Conservation (phyloP, 2,113 vertebrate genomes). For the Zeus faber region DNA sequence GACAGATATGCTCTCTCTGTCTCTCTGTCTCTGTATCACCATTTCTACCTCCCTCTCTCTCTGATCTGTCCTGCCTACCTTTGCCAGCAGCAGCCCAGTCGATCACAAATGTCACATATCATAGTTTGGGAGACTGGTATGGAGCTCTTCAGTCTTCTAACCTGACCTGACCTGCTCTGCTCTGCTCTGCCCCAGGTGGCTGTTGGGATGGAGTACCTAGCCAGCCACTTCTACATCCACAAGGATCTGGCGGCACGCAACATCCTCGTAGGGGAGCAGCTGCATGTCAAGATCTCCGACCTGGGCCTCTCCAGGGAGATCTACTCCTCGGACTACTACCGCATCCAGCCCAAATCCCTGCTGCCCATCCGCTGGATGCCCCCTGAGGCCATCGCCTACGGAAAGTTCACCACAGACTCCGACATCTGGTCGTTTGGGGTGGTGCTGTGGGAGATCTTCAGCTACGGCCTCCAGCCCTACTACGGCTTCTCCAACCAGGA, state of each 20-base stretch:
- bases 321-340: constrained; percentile 93
- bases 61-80: too few species aligned
- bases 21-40: too few species aligned
- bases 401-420: constrained; percentile 94
- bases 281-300: constrained; percentile 96
- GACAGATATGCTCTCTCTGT: too few species aligned
- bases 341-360: constrained; percentile 87
- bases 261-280: constrained; percentile 92
- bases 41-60: too few species aligned
- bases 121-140: too few species aligned
- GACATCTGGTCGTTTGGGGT: constrained; percentile 98
- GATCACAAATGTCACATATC: too few species aligned
- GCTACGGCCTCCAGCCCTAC: constrained; percentile 94
- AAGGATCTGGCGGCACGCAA: constrained; percentile 96
- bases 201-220: constrained; percentile 95
- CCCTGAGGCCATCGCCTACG: constrained; percentile 90
- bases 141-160: too few species aligned
- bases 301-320: constrained; percentile 94
- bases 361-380: constrained; percentile 98
- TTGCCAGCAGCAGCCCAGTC: too few species aligned
- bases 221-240: constrained; percentile 90
- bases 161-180: neutral
- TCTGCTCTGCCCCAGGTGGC: constrained; percentile 73
- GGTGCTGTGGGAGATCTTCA: constrained; percentile 97
- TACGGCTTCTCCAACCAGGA: constrained; percentile 98